Evolutionary conservation across 2,113 vertebrate species (phyloP).

Genomic region (Myotis brandtii): DNA sequence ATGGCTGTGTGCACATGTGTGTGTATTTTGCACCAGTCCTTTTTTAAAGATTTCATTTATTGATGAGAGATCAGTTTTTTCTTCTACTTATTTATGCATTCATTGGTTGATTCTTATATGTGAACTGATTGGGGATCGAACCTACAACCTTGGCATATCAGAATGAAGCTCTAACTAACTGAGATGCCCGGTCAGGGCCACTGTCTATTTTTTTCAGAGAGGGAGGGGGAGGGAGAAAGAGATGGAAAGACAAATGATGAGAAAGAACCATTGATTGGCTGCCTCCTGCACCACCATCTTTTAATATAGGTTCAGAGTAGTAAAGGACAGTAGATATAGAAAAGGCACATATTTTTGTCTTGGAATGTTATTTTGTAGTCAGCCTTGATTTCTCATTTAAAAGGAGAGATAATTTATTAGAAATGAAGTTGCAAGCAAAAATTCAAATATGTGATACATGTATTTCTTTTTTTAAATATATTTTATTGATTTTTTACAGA

Average conservation of each 20-base stretch:
- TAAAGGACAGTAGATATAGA: neutral
- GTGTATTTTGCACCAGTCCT: neutral
- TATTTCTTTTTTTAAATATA: neutral
- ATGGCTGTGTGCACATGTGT: neutral
- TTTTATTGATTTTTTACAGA: too few relatives aligned
- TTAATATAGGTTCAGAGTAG: neutral
- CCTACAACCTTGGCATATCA: neutral
- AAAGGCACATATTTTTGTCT: neutral
- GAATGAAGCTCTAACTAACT: neutral
- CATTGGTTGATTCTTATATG: neutral
- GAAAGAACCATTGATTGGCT: too few relatives aligned
- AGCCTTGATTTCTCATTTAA: neutral
- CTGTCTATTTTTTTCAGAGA: too few relatives aligned
- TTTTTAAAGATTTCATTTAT: neutral
- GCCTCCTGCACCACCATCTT: neutral
- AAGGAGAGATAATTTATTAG: neutral
- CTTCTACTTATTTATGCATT: neutral
- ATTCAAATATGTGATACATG: neutral
- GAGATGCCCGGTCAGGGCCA: neutral
- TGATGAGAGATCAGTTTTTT: neutral
- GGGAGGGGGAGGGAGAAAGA: too few relatives aligned
- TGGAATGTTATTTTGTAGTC: neutral
- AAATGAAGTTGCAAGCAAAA: neutral
- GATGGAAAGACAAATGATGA: too few relatives aligned
- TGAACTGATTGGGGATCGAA: neutral